phyloP scores from a whole-genome alignment of 1,140 invertebrate species.

The Saccostrea glomerata region DNA sequence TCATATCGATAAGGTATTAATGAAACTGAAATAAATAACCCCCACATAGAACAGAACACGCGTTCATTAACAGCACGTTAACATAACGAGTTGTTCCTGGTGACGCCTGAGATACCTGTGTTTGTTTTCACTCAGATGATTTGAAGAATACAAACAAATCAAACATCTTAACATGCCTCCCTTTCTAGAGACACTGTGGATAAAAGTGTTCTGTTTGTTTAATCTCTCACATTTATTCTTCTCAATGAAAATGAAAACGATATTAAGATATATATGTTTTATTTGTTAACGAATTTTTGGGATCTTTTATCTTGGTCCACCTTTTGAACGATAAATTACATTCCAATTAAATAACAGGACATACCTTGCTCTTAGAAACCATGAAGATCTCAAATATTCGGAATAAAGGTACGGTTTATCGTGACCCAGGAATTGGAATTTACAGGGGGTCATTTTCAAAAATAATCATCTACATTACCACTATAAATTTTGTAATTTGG shows the following conservation, averaged over 20 bases:
- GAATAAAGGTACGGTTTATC: neutral
- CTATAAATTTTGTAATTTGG: neutral
- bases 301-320: neutral
- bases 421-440: neutral
- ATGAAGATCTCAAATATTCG: neutral
- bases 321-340: neutral
- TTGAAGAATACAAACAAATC: slow-evolving; percentile 24
- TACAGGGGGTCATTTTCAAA: neutral
- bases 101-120: neutral
- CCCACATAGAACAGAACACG: neutral
- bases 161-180: neutral
- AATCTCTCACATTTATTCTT: slow-evolving; percentile 7
- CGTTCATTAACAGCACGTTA: neutral
- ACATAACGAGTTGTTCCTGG: neutral
- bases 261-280: neutral
- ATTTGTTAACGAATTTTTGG: neutral
- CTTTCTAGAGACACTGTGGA: neutral
- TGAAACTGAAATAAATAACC: neutral
- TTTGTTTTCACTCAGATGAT: neutral
- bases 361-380: slow-evolving; percentile 22
- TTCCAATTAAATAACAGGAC: neutral
- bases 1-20: neutral
- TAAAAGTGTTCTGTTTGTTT: neutral
- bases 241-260: neutral
- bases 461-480: neutral